Percentiles rank a stretch among this genome's conserved stretches.
These are phyloP conservation scores for Pelecanoides urinatrix DNA, from an alignment of 2,113 vertebrate genomes.

Conservation along the genomic window DNA sequence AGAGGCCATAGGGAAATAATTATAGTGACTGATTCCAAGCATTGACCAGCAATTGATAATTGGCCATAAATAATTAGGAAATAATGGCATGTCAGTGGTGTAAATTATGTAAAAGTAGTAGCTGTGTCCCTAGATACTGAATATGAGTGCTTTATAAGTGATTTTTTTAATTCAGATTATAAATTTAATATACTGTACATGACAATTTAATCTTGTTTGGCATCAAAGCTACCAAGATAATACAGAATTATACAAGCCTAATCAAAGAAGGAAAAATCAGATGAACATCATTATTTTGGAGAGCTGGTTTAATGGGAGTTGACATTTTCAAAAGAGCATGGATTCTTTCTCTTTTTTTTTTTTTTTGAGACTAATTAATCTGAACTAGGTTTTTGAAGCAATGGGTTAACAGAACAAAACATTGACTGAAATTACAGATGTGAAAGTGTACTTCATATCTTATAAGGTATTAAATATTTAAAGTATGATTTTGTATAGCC, in stretches of 20 bases:
- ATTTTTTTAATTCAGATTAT: conserved; percentile 72
- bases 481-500: conserved; percentile 41
- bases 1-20: conserved; percentile 64
- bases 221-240: conserved; percentile 73
- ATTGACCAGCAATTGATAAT: conserved; percentile 76
- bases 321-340: conserved; percentile 59
- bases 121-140: conserved; percentile 51
- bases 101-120: conserved; percentile 68
- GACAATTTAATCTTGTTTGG: conserved; percentile 77
- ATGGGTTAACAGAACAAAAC: conserved; percentile 20
- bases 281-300: conserved; percentile 64
- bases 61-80: conserved; percentile 73
- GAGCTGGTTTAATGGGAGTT: conserved; percentile 50
- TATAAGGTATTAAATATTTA: conserved; percentile 59
- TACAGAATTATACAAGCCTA: conserved; percentile 74
- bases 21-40: conserved; percentile 62
- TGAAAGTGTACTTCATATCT: conserved; percentile 19
- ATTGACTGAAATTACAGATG: conserved; percentile 41
- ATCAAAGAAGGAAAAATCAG: conserved; percentile 70
- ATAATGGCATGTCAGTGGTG: conserved; percentile 24
- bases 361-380: conserved; percentile 37
- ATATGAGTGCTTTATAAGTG: conserved; percentile 57
- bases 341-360: neutral
- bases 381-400: conserved; percentile 26
- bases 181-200: conserved; percentile 71